Evolutionary conservation across 2,888 invertebrate species (phyloP), one percentile per base, ranked within the genome.

Genomic region (Oithona nana): DNA sequence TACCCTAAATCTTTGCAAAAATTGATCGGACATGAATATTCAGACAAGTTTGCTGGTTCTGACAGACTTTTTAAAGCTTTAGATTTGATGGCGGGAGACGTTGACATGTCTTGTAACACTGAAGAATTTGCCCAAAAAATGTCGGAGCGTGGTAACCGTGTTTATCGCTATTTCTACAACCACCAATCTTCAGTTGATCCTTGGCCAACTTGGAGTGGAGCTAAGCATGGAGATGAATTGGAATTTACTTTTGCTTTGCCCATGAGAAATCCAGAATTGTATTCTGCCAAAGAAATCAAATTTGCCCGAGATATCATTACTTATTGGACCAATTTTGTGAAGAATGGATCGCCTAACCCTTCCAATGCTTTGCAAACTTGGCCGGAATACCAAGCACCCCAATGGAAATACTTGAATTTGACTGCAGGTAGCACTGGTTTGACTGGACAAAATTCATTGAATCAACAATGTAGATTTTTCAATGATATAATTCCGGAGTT

Each of bases 81-180:
- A 55, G 88, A 87, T 22, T 87, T 89, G 70, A 83, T 90, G 11
- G 87, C 92, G 0, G 92, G 92, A 16, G 95, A 95, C 75, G 88
- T 88, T 72, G 88, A 88, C 76, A 95, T 95, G 77, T 87, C 88
- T 66, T 93, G 93, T 71, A 89, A 92, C 11, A 86, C 89, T 61
- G 88, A 89, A 71, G 83, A 85, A 70, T 90, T 90, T 71, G 89
- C 89, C 6, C 84, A 88, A 73, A 77, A 83, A 52, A 82, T 88
- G 68, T 84, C 89, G 0, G 84, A 83, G 66, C 80, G 84, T 63
- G 8, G 13, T 20, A 8, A 6, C 24, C 8, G 22, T 3, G 22
- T 3, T 26, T 54, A 4, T 24, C 20, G 54, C 3, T 54, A 11
- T 26, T 26, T 24, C 26, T 54, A 24, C 54, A 54, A 54, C 26